Base-by-base conservation (phyloP, 2,888 invertebrate species). In the Agapetus fuscipes region DNA sequence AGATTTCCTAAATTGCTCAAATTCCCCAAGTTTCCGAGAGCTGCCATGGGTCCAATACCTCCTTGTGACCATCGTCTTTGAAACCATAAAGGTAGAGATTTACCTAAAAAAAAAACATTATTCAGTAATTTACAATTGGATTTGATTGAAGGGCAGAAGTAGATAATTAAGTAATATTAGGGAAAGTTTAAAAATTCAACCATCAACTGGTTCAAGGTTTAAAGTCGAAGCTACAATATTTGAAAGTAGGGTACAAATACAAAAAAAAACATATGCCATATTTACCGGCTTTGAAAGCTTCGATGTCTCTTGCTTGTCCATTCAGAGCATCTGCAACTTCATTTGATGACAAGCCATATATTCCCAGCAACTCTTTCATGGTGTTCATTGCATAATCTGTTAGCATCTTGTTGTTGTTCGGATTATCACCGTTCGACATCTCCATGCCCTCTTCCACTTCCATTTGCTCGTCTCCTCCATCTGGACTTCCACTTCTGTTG, bases 341-440 rank as follows among this genome's bases (percentile, higher is more conserved):
- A 48, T 68, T 70, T 12, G 77, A 76, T 37, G 79, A 80, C 50
- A 84, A 64, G 14, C 84, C 84, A 56, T 84, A 84, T 52, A 85
- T 82, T 17, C 81, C 80, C 39, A 85, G 63, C 34, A 85, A 61
- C 56, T 85, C 83, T 51, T 82, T 77, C 80, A 85, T 83, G 7
- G 84, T 84, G 51, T 78, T 81, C 66, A 83, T 80, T 3, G 83
- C 83, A 57, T 81, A 84, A 54, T 83, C 83, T 52, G 81, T 73
- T 61, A 85, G 70, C 50, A 78, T 79, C 49, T 72, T 72, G 50
- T 74, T 76, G 15, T 74, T 70, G 46, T 61, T 64, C 26, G 62
- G 59, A 20, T 60, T 57, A 24, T 68, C 66, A 13, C 69, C 66
- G 50, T 69, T 66, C 39, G 62, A 64, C 34, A 57, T 57, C 13